Base-by-base conservation (phyloP, 2,797 vertebrate genomes). In the Alca torda region DNA sequence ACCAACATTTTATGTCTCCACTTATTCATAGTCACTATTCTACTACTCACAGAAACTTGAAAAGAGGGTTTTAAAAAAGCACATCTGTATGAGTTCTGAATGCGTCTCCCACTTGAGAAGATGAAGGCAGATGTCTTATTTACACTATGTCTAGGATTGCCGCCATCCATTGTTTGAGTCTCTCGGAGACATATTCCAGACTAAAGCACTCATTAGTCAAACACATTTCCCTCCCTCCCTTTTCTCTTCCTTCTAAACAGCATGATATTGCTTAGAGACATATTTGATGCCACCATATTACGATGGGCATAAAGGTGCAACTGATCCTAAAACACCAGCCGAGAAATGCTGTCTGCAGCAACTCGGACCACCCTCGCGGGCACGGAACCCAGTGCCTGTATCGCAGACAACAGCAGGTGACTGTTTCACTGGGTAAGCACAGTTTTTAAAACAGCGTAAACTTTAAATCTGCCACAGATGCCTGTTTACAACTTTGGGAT, bases 61-160 rank as follows among this genome's bases (percentile, higher is more conserved):
- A 61, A 4, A 50, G 61, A 48, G 60, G 72, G 31, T 64, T 94
- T 95, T 4, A 41, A 46, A 84, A 45, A 67, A 67, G 53, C 14
- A 74, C 92, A 94, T 96, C 90, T 94, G 93, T 63, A 30, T 9
- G 72, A 93, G 88, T 57, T 87, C 85, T 77, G 69, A 81, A 26
- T 0, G n/a, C 51, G 84, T 20, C 72, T 93, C 90, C 87, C 84
- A 39, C 11, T 86, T 41, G 87, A 39, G 80, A 69, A 68, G 93
- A 91, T 65, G 45, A 91, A 87, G 87, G 95, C 89, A 92, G 92
- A 93, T 91, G 89, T 63, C 83, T 95, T 95, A 95, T 95, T 96
- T 96, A 96, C 84, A 84, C 54, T 76, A 68, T 37, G 90, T 94
- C 96, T 95, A 89, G 96, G 95, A 90, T 23, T 48, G 59, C 92